Percentiles rank a stretch among this genome's conserved stretches.
These are phyloP conservation scores for Oxycera nigricornis DNA, from an alignment of 2,888 invertebrate genomes.

Conservation along the genomic window DNA sequence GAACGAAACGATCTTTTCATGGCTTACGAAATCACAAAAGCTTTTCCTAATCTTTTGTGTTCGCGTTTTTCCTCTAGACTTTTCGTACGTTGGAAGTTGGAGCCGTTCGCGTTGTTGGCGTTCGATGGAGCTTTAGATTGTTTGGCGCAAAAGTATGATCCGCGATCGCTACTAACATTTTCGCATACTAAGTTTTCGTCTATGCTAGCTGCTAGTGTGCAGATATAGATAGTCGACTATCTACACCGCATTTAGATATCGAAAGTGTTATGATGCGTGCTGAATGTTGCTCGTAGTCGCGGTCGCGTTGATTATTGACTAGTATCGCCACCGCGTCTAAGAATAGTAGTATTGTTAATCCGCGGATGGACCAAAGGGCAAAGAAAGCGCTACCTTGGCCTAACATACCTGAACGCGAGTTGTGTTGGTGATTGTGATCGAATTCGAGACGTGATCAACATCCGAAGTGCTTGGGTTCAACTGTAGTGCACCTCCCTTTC, in stretches of 20 bases:
- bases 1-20: slow-evolving; percentile 7
- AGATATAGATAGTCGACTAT: slow-evolving; percentile 14
- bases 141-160: slow-evolving; percentile 11
- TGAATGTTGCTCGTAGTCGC: not conserved
- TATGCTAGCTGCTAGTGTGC: not conserved
- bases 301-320: not conserved
- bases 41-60: slow-evolving; percentile 27
- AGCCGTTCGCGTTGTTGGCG: not conserved
- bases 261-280: not conserved
- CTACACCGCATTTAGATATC: slow-evolving; percentile 3
- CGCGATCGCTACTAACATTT: slow-evolving; percentile 19
- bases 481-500: no score
- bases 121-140: slow-evolving; percentile 3
- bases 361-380: not conserved
- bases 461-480: no score
- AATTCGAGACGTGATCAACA: no score
- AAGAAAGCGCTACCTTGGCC: slow-evolving; percentile 9
- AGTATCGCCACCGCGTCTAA: not conserved
- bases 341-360: not conserved
- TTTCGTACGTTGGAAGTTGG: not conserved
- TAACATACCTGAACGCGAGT: not conserved
- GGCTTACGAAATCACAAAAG: slow-evolving; percentile 25
- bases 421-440: not conserved
- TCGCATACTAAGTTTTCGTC: slow-evolving; percentile 16
- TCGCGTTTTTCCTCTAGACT: not conserved